These are phyloP conservation scores for Anastrepha ludens DNA, from an alignment of 1,140 invertebrate genomes.

Conservation along the genomic window DNA sequence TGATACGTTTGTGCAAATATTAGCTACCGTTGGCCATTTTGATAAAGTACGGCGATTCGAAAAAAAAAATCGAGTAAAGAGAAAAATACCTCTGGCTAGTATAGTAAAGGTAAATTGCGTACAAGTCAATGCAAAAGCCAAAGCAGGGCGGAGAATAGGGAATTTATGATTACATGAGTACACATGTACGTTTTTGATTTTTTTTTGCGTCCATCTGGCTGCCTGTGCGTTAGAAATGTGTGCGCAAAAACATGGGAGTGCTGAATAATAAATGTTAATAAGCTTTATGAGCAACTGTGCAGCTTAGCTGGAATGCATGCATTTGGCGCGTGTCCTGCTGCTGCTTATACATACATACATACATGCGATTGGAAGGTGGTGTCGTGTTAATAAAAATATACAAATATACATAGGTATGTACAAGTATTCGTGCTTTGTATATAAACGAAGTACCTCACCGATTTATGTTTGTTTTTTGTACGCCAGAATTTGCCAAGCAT, in stretches of 20 bases:
- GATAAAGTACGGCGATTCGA: constrained; percentile 11
- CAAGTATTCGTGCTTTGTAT: not conserved
- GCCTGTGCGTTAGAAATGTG: not conserved
- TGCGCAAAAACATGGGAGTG: constrained; percentile 46
- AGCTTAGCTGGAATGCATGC: not conserved
- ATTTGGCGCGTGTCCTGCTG: constrained; percentile 20
- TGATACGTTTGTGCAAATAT: too few relatives aligned
- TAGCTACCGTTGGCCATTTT: not conserved
- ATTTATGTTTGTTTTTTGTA: constrained; percentile 35
- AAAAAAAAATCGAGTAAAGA: not conserved
- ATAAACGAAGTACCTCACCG: not conserved
- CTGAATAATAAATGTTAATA: constrained; percentile 72
- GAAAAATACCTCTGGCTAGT: too few relatives aligned
- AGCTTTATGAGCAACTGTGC: constrained; percentile 63
- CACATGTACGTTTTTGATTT: not conserved
- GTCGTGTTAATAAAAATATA: constrained; percentile 37
- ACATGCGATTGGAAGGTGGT: constrained; percentile 11
- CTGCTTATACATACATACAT: not conserved
- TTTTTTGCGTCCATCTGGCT: not conserved
- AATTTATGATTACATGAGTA: not conserved
- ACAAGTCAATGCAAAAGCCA: not conserved
- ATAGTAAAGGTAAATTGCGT: constrained; percentile 33
- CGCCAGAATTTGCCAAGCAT: constrained; percentile 60
- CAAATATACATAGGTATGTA: constrained; percentile 15
- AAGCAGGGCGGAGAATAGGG: too few relatives aligned